These are phyloP conservation scores for Cheilosia vulpina DNA, from an alignment of 2,888 invertebrate genomes.

Conservation along the genomic window DNA sequence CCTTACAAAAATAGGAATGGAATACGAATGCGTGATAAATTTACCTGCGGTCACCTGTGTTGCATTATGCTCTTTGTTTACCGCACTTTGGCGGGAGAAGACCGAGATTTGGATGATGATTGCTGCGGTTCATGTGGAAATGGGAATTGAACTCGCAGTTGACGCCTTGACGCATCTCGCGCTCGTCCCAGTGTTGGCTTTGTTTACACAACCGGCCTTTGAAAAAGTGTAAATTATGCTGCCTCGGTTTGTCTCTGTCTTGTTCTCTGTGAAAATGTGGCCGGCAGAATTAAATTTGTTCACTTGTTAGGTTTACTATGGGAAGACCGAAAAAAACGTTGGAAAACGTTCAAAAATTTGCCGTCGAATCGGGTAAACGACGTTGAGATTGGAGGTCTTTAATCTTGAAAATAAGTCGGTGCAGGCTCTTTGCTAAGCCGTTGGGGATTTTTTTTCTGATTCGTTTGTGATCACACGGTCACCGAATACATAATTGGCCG, in stretches of 20 bases:
- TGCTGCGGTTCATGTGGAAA: slow-evolving; percentile 31
- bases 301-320: slow-evolving; percentile 1
- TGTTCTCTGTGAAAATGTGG: background rate
- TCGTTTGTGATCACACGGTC: no score
- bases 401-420: no score
- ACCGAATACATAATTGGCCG: no score
- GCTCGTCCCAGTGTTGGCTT: background rate
- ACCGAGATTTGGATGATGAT: slow-evolving; percentile 10
- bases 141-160: slow-evolving; percentile 37
- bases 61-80: slow-evolving; percentile 61
- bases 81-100: slow-evolving; percentile 25
- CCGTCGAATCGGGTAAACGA: no score
- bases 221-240: background rate
- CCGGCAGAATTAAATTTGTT: background rate
- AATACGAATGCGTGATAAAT: slow-evolving; percentile 60
- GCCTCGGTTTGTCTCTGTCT: background rate
- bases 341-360: no score
- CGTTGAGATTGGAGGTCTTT: no score
- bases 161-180: background rate
- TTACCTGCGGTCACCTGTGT: slow-evolving; percentile 65
- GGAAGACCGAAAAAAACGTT: no score
- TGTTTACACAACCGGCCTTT: slow-evolving; percentile 59
- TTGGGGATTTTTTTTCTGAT: no score
- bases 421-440: no score
- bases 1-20: background rate